Base-by-base conservation (phyloP, 2,113 vertebrate species). In the rat (Rattus norvegicus) region DNA sequence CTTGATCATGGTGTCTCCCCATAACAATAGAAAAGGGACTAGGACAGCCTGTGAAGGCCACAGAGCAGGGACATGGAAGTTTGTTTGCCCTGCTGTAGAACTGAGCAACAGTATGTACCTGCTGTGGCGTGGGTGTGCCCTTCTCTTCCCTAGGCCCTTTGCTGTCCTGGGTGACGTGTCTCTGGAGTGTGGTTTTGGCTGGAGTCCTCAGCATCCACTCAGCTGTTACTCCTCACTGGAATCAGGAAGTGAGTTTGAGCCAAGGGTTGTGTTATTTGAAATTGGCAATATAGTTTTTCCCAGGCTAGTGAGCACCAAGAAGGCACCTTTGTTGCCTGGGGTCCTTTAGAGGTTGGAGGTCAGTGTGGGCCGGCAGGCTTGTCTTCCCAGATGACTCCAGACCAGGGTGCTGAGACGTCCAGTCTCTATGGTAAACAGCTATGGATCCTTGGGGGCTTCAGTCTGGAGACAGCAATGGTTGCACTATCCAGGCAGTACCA, bases 351-450 rank as follows among this genome's bases (percentile, higher is more conserved):
- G n/a, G 30, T 28, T 70, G 49, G 9, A 17, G 56, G 19, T 28
- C 33, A 61, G 67, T 3, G 52, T 5, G 0, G 0, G 3, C 63
- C 16, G 47, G 43, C 7, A 1, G n/a, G 1, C 63, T 19, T 0
- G 43, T 59, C 24, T 33, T 73, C 69, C 87, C 7, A 7, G 36
- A 61, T 59, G 79, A 24, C 22, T 13, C 36, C 22, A 61, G 20
- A 81, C 79, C 59, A 49, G 79, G 54, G 7, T 2, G 36, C 54
- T n/a, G 79, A 81, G 79, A 81, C 52, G 59, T 81, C 20, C 10
- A 56, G 79, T 56, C 19, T 36, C 3, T 59, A 16, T 83, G 36
- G 4, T n/a, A 83, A 83, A 26, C 54, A 83, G 61, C 20, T 6
- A 7, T 13, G 36, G 54, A 59, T 26, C 36, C 33, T 24, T 12